Evolutionary conservation across 2,113 vertebrate genomes (phyloP), one percentile per base, ranked within the genome.

Genomic region (Siphamia tubifer): DNA sequence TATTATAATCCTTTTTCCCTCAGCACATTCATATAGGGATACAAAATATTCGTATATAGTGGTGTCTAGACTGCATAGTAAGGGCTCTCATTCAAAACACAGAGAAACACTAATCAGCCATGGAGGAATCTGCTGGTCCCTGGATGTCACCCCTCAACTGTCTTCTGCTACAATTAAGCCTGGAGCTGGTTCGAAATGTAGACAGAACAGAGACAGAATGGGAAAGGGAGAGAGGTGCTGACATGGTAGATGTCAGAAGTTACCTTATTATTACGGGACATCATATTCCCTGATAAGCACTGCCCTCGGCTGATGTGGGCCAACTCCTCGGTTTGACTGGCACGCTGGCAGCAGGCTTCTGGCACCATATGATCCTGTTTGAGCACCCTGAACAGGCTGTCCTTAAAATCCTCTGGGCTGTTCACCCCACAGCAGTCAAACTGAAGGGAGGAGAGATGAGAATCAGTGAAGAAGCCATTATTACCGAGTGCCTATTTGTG

Each of bases 371-470:
- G 82, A 20, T 90, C 86, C 4, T 35, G 56, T 47, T 93, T 86
- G 19, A 93, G 81, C 34, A 86, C 15, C 11, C 82, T 85, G 70
- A 94, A 94, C 1, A 93, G 80, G 17, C 93, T 90, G 6, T 90
- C 84, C 81, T 92, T 92, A 72, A 98, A 98, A 79, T 99, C 97
- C 74, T 98, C 95, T 0, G 95, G 95, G 51, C 96, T 96, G 0
- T 95, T 96, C 82, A 98, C 95, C 39, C 97, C 97, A 12, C 97
- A 99, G 92, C 97, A 98, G 45, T 95, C 94, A 74, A 98, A 98
- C 97, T 98, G 73, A 34, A 28, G 76, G n/a, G 65, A 72, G 52
- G 53, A 74, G 17, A 74, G 49, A 2, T 40, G 34, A 74, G 49
- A 60, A 56, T 8, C 60, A 64, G 15, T 72, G 47, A 45, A 49